Evolutionary conservation across 2,113 vertebrate species (phyloP), one percentile per base, ranked within the genome.

Genomic region (Rallus limicola): DNA sequence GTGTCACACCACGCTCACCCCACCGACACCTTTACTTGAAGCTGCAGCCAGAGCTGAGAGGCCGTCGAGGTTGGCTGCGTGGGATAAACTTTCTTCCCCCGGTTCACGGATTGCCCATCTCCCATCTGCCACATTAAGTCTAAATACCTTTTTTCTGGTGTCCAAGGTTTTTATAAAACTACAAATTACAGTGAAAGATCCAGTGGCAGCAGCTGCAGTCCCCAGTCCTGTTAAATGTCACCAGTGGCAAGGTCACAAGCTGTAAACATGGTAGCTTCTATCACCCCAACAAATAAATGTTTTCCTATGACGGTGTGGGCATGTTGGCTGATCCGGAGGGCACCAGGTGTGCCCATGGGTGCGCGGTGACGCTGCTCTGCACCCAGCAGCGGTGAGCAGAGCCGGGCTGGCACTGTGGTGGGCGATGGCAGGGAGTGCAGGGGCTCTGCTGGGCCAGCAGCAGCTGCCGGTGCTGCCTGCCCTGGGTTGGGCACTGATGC

Each of bases 271-370:
- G 96, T 98, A 98, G 96, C 97, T 97, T 97, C 82, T 95, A 97
- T 97, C 98, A 97, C 97, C 95, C 96, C 95, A 97, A 97, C 90
- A 95, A 98, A 98, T 98, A 98, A 98, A 98, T 97, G 98, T 98
- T 98, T 98, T 98, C 97, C 95, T 98, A 97, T 55, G 62, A 97
- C 1, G 65, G 70, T 42, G 75, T 84, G 93, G 96, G 80, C 95
- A 92, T 83, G 68, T 52, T 94, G 97, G 71, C 94, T 98, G 80
- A 79, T 98, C 91, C 28, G 8, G 74, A 40, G 65, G 91, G 74
- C 5, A 10, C 34, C 23, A 7, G 55, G 4, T 4, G 1, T 17
- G 25, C 25, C 6, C 5, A 3, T 15, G 28, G 5, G 3, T 10
- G 56, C 13, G 2, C 3, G 1, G 5, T 13, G 38, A 33, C 17